Evolutionary conservation across 2,797 vertebrate species (phyloP).

Genomic region (Tarsius wallacei): DNA sequence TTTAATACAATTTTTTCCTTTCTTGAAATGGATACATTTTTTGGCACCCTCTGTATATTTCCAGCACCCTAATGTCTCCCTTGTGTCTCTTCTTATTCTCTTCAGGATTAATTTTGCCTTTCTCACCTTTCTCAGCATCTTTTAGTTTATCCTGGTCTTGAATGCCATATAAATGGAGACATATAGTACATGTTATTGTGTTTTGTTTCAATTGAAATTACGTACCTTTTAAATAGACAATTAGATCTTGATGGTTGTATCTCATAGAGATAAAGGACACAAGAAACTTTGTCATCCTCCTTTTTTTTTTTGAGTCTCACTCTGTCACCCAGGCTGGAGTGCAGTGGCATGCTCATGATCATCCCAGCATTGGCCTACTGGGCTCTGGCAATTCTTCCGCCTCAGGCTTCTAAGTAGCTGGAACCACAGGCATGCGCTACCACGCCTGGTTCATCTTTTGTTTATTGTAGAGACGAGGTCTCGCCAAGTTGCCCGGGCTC

Average conservation of each 20-base stretch:
- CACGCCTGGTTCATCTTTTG: too few species aligned
- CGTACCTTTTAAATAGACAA: not conserved
- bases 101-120: not conserved
- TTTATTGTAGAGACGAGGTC: too few species aligned
- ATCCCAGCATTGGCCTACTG: too few species aligned
- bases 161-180: not conserved
- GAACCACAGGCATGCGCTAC: too few species aligned
- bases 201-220: not conserved
- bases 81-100: not conserved
- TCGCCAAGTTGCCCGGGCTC: too few species aligned
- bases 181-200: not conserved
- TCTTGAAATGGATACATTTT: too few species aligned
- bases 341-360: too few species aligned
- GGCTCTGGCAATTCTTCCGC: too few species aligned
- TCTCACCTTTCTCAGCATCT: not conserved
- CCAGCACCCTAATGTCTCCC: fast-evolving
- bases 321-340: too few species aligned
- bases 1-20: too few species aligned
- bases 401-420: too few species aligned
- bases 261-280: not conserved
- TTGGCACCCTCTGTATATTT: not conserved
- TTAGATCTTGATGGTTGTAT: not conserved
- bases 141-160: not conserved
- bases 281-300: not conserved
- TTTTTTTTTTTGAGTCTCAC: not conserved